Evolutionary conservation across 1,140 invertebrate species (phyloP), one percentile per base, ranked within the genome.

Genomic region (Zaprionus africanus): DNA sequence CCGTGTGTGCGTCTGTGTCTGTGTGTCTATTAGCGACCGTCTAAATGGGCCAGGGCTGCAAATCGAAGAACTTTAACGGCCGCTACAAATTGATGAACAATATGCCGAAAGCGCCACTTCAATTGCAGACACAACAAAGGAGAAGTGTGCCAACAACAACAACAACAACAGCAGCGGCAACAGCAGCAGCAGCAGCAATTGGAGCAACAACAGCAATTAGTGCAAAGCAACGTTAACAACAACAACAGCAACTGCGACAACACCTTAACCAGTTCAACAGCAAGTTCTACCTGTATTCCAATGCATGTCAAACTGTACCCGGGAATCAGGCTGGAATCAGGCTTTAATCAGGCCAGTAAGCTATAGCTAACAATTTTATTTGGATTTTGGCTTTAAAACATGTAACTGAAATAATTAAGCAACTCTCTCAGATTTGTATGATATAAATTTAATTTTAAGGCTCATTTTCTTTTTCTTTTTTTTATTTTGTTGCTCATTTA

Each of bases 1-100:
- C 11, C 34, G 41, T 43, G 11, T 38, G 9, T 34, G 15, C 26
- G 28, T 34, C 17, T 36, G 34, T 38, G 57, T 38, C 7, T 57
- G 53, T 36, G 17, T 46, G 31, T 64, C 36, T 38, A 38, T 54
- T 13, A 28, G 2, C 9, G 31, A 22, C 13, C 11, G 15, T 19
- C 41, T 22, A 46, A 51, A 51, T 22, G 60, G 26, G n/a, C 24
- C 56, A 9, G 26, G 59, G 36, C 59, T 5, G 43, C 31, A 72
- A 58, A 72, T 72, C 41, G 62, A 56, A 36, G 19, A 34, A 38
- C 54, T 53, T 70, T 79, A 86, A 81, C 79, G 79, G 79, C 58
- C 62, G 60, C 71, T 56, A 77, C 69, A 70, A 79, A 83, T 87
- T 78, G 74, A 82, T 81, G 78, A 83, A 81, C 83, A 88, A 83